These are phyloP conservation scores for Onychostruthus taczanowskii DNA, from an alignment of 2,113 vertebrate species.

Conservation along the genomic window DNA sequence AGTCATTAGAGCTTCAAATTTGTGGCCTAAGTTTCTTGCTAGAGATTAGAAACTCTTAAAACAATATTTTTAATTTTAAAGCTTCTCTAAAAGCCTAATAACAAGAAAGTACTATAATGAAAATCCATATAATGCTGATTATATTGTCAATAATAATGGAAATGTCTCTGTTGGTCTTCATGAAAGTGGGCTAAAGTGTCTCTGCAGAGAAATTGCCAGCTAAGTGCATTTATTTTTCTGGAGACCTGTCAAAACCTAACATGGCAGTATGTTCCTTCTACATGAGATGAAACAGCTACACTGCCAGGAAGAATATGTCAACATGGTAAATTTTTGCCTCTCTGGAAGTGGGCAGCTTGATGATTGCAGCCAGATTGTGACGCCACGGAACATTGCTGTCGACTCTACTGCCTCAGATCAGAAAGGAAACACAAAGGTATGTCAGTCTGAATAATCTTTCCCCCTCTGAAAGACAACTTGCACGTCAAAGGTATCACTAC, in stretches of 20 bases:
- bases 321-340: constrained; percentile 6
- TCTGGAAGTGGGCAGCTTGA: constrained; percentile 24
- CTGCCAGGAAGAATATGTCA: constrained; percentile 21
- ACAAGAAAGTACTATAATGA: constrained; percentile 33
- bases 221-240: constrained; percentile 15
- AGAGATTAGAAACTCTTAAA: constrained; percentile 10
- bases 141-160: constrained; percentile 23
- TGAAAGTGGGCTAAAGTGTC: constrained; percentile 9
- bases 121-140: constrained; percentile 14
- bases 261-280: constrained; percentile 8
- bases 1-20: neutral
- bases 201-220: constrained; percentile 7
- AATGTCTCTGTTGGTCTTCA: constrained; percentile 35
- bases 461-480: constrained; percentile 45
- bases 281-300: neutral
- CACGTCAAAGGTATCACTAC: neutral
- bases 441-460: constrained; percentile 10
- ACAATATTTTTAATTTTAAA: neutral
- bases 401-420: neutral
- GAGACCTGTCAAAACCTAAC: constrained; percentile 13
- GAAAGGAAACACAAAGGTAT: constrained; percentile 22
- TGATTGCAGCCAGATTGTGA: constrained; percentile 6
- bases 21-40: neutral
- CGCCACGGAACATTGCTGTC: neutral
- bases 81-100: neutral